phyloP scores from a whole-genome alignment of 2,888 invertebrate genomes.

The Pseudeuparius sepicola region DNA sequence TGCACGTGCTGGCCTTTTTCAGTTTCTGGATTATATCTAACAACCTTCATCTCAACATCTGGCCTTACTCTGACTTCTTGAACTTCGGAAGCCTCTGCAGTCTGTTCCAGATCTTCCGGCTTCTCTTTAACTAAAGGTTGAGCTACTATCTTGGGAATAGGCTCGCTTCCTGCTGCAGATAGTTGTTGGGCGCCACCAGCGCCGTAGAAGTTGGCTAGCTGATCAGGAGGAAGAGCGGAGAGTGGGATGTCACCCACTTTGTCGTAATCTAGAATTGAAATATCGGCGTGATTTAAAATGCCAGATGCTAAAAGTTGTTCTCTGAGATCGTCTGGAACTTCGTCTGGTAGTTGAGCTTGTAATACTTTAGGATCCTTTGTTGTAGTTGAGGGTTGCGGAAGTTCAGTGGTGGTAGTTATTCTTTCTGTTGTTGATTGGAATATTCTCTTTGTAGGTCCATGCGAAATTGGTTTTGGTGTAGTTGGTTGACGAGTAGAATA shows the following conservation, averaged over 20 bases:
- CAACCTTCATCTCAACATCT: constrained; percentile 75
- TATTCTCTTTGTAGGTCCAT: not conserved
- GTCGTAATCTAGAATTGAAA: constrained; percentile 78
- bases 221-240: constrained; percentile 75
- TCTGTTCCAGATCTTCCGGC: constrained; percentile 26
- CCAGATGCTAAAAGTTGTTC: constrained; percentile 76
- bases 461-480: constrained; percentile 1
- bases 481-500: constrained; percentile 17
- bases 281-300: constrained; percentile 78
- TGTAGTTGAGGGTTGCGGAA: constrained; percentile 38
- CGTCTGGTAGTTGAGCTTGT: constrained; percentile 62
- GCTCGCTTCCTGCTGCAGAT: constrained; percentile 40
- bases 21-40: constrained; percentile 68
- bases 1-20: constrained; percentile 61
- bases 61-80: constrained; percentile 39
- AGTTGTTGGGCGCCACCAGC: constrained; percentile 45
- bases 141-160: constrained; percentile 51
- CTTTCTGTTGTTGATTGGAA: constrained; percentile 41
- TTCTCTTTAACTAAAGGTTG: constrained; percentile 26
- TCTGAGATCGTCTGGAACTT: constrained; percentile 79
- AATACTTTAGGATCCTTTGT: constrained; percentile 45
- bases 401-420: constrained; percentile 41
- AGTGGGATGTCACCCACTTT: constrained; percentile 79
- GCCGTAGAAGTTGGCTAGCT: constrained; percentile 75
- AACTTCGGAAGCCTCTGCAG: constrained; percentile 47